Evolutionary conservation across 2,888 invertebrate genomes (phyloP).

Genomic region (Subacronicta megacephala): DNA sequence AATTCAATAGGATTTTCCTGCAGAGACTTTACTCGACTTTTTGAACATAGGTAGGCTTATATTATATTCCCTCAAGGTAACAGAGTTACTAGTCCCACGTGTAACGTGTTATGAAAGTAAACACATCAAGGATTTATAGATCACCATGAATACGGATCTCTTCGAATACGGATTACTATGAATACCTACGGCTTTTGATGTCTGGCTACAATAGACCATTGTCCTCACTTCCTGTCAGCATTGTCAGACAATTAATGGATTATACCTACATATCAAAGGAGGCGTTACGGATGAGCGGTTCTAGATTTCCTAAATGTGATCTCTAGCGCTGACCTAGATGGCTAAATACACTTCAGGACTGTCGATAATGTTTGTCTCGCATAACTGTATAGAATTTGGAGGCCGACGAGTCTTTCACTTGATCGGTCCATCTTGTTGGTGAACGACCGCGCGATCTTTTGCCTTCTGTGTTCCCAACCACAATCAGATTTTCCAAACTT

Average conservation of each 20-base stretch:
- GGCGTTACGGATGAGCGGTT: neutral
- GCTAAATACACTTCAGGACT: neutral
- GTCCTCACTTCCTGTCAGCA: neutral
- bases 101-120: conserved; percentile 1
- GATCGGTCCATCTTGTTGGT: no score
- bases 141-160: conserved; percentile 2
- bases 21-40: no score
- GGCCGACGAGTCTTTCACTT: no score
- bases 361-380: no score
- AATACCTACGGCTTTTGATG: neutral
- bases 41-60: no score
- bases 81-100: neutral
- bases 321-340: neutral
- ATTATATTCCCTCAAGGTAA: neutral
- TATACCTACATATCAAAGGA: neutral
- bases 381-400: no score
- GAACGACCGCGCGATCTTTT: no score
- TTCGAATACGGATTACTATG: neutral
- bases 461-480: no score
- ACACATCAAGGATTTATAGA: neutral
- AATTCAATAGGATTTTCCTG: no score
- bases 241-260: conserved; percentile 2
- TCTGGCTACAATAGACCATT: neutral
- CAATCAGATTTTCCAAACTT: no score
- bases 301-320: neutral